Evolutionary conservation across 1,140 invertebrate genomes (phyloP).

Genomic region (Drosophila serrata): DNA sequence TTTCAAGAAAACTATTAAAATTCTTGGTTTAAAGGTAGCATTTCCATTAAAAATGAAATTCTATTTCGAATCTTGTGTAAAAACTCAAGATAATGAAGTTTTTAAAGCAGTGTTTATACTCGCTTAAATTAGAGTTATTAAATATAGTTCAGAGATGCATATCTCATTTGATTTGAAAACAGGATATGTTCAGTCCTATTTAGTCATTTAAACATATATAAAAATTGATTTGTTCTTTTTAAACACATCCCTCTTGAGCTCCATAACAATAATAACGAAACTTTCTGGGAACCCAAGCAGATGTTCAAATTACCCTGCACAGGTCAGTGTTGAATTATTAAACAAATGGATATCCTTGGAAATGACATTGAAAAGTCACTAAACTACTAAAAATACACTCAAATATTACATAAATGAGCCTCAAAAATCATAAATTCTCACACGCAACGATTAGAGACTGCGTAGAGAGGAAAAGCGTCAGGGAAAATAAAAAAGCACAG

Average conservation of each 20-base stretch:
- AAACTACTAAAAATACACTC: constrained; percentile 34
- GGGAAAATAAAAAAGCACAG: constrained; percentile 23
- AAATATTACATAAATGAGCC: constrained; percentile 62
- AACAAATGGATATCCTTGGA: constrained; percentile 44
- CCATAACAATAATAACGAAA: constrained; percentile 2
- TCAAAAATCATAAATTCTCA: constrained; percentile 63
- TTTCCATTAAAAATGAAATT: background rate
- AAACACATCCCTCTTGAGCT: background rate
- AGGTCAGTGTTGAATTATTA: constrained; percentile 36
- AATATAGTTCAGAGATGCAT: background rate
- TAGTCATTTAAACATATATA: background rate
- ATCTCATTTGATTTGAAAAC: background rate
- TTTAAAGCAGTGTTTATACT: background rate
- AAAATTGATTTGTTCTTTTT: background rate
- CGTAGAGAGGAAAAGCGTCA: constrained; percentile 22
- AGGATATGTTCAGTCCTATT: background rate
- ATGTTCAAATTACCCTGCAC: constrained; percentile 19
- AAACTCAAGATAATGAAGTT: background rate
- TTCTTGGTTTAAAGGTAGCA: background rate
- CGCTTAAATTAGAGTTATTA: background rate
- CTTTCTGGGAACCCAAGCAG: constrained; percentile 38
- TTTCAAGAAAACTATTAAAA: background rate
- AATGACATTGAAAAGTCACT: constrained; percentile 75
- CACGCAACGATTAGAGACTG: constrained; percentile 35
- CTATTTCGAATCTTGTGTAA: background rate